Evolutionary conservation across 2,797 vertebrate species (phyloP).

Genomic region (Pseudomugil tenellus): DNA sequence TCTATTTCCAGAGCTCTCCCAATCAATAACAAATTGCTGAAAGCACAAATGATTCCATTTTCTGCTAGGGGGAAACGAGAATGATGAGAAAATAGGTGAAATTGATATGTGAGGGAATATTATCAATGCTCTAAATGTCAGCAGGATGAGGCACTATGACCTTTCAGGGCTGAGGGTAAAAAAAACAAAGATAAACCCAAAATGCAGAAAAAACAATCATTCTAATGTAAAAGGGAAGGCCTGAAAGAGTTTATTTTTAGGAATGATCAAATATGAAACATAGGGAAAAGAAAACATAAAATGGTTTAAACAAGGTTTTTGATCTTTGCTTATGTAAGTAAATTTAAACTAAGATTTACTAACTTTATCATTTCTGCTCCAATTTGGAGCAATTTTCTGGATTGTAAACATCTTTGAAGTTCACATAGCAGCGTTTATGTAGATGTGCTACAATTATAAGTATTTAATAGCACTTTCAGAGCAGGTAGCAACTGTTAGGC

Average conservation of each 20-base stretch:
- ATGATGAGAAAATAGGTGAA: conserved; percentile 89
- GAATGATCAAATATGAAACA: conserved; percentile 34
- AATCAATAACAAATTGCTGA: conserved; percentile 90
- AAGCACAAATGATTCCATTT: conserved; percentile 90
- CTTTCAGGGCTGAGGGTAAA: conserved; percentile 69
- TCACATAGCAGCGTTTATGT: not conserved
- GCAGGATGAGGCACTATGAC: conserved; percentile 80
- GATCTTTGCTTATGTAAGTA: not conserved
- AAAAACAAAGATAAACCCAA: conserved; percentile 73
- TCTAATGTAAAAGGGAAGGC: conserved; percentile 63
- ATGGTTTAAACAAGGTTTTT: conserved; percentile 8
- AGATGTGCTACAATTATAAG: not conserved
- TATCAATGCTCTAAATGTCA: conserved; percentile 86
- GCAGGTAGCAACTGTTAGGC: too few relatives aligned
- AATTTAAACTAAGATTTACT: conserved; percentile 4
- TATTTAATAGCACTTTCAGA: not conserved
- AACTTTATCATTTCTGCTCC: not conserved
- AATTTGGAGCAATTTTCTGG: not conserved
- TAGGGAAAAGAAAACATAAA: conserved; percentile 25
- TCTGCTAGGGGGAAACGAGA: conserved; percentile 84
- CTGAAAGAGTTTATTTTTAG: conserved; percentile 42
- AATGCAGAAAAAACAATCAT: conserved; percentile 73
- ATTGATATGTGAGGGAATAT: conserved; percentile 89
- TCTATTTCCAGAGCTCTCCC: conserved; percentile 86
- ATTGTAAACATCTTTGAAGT: too few relatives aligned